Base-by-base conservation (phyloP, 2,113 vertebrate species). In the Pelvicachromis taeniatus region DNA sequence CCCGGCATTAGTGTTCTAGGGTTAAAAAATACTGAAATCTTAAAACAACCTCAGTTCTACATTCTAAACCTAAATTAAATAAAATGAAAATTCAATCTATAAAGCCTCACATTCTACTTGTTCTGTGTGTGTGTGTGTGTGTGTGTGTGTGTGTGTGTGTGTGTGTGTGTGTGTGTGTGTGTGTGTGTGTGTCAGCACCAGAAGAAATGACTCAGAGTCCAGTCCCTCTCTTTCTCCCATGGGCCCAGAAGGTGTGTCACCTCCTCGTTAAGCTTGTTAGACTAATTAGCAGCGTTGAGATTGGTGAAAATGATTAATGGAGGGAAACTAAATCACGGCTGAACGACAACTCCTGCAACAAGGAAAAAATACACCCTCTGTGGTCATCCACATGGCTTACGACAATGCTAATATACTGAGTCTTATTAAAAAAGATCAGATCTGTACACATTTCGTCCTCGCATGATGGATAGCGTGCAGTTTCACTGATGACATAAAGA, bases 291-390 rank as follows among this genome's bases (percentile, higher is more conserved):
- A 81, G 58, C 38, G 61, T 88, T 81, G 77, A 86, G 90, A 88
- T 86, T 88, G 86, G 78, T 79, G 80, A 87, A 90, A 88, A 80
- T 83, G 83, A 92, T 91, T 86, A 86, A 91, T 90, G 91, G 86
- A 9, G 26, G 85, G 58, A 83, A 78, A 35, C 26, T 9, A 80
- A 83, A 80, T 4, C 56, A 63, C 26, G 65, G 79, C 77, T 33
- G 63, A 89, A 59, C 80, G 21, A 83, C 35, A 79, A 77, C 82
- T 87, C 59, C 55, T 73, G 56, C 26, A 33, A 55, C 6, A n/a
- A 56, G 29, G 7, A 80, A 54, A 48, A 38, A 26, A 35, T 50
- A 7, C 53, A 17, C 68, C 52, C 48, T 56, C 53, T 73, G 40
- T 55, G 19, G 13, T n/a, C 77, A 40, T 78, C 70, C 59, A 33